Evolutionary conservation across 2,113 vertebrate genomes (phyloP).

Genomic region (Arothron firmamentum): DNA sequence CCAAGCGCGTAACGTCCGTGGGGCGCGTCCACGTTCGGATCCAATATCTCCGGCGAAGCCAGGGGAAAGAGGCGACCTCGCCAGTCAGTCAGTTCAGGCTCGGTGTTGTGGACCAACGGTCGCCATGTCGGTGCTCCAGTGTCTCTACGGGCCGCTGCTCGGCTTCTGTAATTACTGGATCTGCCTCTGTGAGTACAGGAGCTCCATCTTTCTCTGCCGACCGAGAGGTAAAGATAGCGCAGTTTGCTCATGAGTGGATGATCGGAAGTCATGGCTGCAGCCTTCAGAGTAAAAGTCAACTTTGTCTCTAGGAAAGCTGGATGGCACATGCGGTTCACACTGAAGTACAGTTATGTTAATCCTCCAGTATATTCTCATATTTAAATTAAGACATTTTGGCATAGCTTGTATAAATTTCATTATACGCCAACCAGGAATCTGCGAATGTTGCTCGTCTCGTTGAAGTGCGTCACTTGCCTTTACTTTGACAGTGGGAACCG

Average conservation of each 20-base stretch:
- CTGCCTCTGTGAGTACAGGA: constrained; percentile 71
- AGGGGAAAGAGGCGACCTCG: constrained; percentile 21
- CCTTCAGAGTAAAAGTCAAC: constrained; percentile 38
- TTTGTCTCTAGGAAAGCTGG: fast-evolving
- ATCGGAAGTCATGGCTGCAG: constrained; percentile 6
- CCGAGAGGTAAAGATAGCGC: too few relatives aligned
- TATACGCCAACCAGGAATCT: neutral
- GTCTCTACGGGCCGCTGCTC: constrained; percentile 51
- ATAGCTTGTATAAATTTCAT: neutral
- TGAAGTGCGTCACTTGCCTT: constrained; percentile 9
- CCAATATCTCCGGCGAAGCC: constrained; percentile 47
- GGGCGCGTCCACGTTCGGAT: constrained; percentile 60
- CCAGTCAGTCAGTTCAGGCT: neutral
- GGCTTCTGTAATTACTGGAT: constrained; percentile 68
- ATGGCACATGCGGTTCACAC: too few relatives aligned
- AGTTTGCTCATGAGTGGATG: too few relatives aligned
- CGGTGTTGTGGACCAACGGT: neutral
- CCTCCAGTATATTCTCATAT: too few relatives aligned
- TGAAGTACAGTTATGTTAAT: too few relatives aligned
- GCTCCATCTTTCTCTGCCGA: neutral
- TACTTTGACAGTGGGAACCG: constrained; percentile 16
- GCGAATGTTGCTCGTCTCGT: neutral
- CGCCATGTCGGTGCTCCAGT: constrained; percentile 47
- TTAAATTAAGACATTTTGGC: too few relatives aligned
- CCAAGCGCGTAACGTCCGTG: constrained; percentile 14